Conservation (phyloP, 2,113 vertebrate species). For the Danionella cerebrum region DNA sequence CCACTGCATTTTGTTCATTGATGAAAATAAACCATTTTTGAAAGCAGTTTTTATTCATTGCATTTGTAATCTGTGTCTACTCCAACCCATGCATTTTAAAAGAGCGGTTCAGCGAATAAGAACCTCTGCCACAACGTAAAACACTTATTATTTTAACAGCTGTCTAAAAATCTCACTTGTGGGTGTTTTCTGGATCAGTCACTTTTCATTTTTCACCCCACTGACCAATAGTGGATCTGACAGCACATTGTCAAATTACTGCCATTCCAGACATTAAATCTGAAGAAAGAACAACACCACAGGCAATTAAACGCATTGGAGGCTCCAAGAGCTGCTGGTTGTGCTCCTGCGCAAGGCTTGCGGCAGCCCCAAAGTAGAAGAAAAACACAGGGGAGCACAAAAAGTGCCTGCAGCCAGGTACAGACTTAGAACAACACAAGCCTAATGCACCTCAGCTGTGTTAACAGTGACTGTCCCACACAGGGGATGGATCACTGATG, state of each 20-base stretch:
- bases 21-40: too few species aligned
- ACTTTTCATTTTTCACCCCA: not conserved
- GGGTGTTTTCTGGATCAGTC: conserved; percentile 41
- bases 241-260: conserved; percentile 23
- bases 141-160: conserved; percentile 44
- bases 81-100: too few species aligned
- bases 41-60: too few species aligned
- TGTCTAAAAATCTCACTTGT: conserved; percentile 43
- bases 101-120: conserved; percentile 42
- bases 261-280: conserved; percentile 25
- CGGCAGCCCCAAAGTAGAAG: conserved; percentile 27
- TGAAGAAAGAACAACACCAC: conserved; percentile 27
- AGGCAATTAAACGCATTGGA: conserved; percentile 30
- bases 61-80: too few species aligned
- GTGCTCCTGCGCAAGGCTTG: not conserved
- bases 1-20: too few species aligned
- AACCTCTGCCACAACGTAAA: conserved; percentile 51
- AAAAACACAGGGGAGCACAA: conserved; percentile 37
- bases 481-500: conserved; percentile 54
- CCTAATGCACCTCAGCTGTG: conserved; percentile 67
- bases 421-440: conserved; percentile 50
- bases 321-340: conserved; percentile 25
- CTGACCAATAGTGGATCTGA: conserved; percentile 21
- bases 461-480: conserved; percentile 56
- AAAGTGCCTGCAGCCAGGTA: conserved; percentile 53